phyloP scores from a whole-genome alignment of 2,888 invertebrate species.

The Tetranychus truncatus region DNA sequence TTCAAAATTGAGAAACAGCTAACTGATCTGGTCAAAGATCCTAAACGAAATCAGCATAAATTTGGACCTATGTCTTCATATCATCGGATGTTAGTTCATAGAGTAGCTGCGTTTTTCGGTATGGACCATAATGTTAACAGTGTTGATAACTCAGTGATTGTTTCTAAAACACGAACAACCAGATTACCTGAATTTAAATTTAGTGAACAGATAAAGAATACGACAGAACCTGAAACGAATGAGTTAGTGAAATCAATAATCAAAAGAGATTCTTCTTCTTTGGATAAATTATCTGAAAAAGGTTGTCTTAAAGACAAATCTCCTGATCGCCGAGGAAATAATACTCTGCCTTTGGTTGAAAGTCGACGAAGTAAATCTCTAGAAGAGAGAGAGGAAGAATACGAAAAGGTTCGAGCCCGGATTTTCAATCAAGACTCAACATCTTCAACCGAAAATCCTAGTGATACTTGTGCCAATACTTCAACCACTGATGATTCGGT shows the following conservation, averaged over 20 bases:
- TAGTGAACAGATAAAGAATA: conserved; percentile 49
- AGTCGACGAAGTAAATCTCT: conserved; percentile 60
- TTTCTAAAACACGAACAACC: conserved; percentile 51
- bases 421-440: conserved; percentile 48
- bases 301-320: conserved; percentile 24
- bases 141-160: conserved; percentile 51
- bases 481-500: background rate
- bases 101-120: conserved; percentile 79
- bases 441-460: background rate
- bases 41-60: conserved; percentile 46
- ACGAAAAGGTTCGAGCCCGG: conserved; percentile 61
- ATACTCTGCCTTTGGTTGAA: conserved; percentile 34
- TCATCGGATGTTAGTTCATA: conserved; percentile 85
- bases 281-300: conserved; percentile 43
- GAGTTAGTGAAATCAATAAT: conserved; percentile 58
- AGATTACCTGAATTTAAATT: conserved; percentile 51
- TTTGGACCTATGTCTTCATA: conserved; percentile 88
- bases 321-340: conserved; percentile 40
- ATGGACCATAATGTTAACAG: conserved; percentile 83
- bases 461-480: background rate
- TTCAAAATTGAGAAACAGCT: conserved; percentile 73
- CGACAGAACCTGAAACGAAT: conserved; percentile 39
- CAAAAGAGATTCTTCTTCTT: conserved; percentile 59
- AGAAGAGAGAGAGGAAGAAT: conserved; percentile 76
- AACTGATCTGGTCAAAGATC: conserved; percentile 60